Evolutionary conservation across 2,888 invertebrate species (phyloP).

Genomic region (Plagiodera versicolora): DNA sequence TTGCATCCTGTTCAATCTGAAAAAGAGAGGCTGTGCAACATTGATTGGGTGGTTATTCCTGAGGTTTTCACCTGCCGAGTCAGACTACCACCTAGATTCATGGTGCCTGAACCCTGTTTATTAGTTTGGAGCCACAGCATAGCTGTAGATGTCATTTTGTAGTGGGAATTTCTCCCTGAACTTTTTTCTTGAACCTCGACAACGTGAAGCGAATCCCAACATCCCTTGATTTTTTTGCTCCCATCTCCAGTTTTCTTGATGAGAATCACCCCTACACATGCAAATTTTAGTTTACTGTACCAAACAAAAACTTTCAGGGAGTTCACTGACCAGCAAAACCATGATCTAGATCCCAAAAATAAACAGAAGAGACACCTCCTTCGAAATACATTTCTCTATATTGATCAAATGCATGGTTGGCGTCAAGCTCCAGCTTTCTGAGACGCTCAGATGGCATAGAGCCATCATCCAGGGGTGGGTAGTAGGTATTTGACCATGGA

Average conservation of each 20-base stretch:
- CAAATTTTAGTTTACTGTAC: not conserved
- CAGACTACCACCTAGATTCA: constrained; percentile 98
- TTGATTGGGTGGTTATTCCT: not conserved
- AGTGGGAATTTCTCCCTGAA: constrained; percentile 91
- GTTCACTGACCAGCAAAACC: constrained; percentile 81
- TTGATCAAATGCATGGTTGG: constrained; percentile 97
- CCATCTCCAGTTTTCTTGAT: constrained; percentile 99
- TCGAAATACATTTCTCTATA: constrained; percentile 99
- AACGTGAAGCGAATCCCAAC: constrained; percentile 99
- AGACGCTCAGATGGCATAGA: constrained; percentile 97
- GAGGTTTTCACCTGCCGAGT: constrained; percentile 81
- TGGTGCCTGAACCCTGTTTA: constrained; percentile 93
- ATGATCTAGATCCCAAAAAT: constrained; percentile 98
- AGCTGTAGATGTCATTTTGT: constrained; percentile 97
- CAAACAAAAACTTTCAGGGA: not conserved
- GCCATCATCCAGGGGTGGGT: constrained; percentile 97
- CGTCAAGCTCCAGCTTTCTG: constrained; percentile 94
- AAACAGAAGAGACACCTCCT: constrained; percentile 98
- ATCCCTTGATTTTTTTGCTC: constrained; percentile 97
- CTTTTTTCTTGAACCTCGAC: constrained; percentile 98
- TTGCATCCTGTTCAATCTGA: constrained; percentile 87
- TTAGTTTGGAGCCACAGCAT: constrained; percentile 99
- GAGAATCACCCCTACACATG: constrained; percentile 82
- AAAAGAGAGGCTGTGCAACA: constrained; percentile 37
- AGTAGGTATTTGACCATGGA: constrained; percentile 98